Conservation (phyloP, 2,113 vertebrate species). For the Poecile atricapillus region DNA sequence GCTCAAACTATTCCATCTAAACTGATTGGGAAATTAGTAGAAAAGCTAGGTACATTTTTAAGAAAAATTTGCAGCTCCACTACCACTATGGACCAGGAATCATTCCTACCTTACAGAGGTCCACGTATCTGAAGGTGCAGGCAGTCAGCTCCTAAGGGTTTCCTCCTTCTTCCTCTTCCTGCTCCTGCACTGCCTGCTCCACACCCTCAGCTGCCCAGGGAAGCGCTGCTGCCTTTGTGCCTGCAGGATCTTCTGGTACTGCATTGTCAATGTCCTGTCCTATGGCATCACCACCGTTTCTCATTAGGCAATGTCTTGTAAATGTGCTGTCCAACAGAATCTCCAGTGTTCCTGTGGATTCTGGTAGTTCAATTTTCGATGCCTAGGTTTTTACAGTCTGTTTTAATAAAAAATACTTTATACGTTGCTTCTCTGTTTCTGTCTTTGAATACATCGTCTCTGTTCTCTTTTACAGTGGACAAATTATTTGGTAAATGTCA, state of each 20-base stretch:
- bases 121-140: not conserved
- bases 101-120: not conserved
- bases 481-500: not conserved
- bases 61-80: not conserved
- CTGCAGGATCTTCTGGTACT: not conserved
- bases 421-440: not conserved
- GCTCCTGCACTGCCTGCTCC: not conserved
- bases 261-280: rapidly evolving
- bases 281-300: rapidly evolving
- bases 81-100: not conserved
- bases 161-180: not conserved
- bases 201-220: not conserved
- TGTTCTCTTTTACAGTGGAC: not conserved
- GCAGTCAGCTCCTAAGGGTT: not conserved
- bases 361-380: not conserved
- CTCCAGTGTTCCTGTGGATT: not conserved
- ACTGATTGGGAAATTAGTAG: too few relatives aligned
- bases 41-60: too few relatives aligned
- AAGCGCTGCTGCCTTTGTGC: not conserved
- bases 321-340: too few relatives aligned
- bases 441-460: not conserved
- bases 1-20: too few relatives aligned
- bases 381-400: too few relatives aligned
- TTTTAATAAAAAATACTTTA: too few relatives aligned
- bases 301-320: too few relatives aligned